Base-by-base conservation (phyloP, 1,140 invertebrate species). In the Octopus bimaculoides region DNA sequence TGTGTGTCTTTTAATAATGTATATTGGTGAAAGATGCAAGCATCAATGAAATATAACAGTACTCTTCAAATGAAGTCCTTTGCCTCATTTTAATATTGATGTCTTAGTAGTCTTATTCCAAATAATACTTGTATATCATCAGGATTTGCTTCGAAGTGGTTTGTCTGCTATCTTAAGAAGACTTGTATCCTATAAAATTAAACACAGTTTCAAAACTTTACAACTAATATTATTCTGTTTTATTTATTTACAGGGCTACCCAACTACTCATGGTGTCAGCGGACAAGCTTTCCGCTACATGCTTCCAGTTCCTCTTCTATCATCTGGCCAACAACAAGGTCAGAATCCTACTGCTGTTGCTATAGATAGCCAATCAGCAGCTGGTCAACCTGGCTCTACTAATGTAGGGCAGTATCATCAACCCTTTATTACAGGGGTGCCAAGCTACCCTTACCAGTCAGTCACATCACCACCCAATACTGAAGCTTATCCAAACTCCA, bases 221-320 rank as follows among this genome's bases (percentile, higher is more conserved):
- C 26, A 41, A 0, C 26, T 41, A 41, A 41, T 41, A 41, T 0
- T 41, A 41, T 61, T 61, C 9, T 61, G 9, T 9, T 61, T 61
- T 4, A 14, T 74, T 1, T 75, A 20, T 75, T 41, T 52, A 41
- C 20, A 75, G 74, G 74, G 74, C 52, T 75, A 52, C 26, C 52
- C 26, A 14, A 1, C 74, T 75, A 41, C 74, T 26, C 74, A 17
- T 75, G 74, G 74, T 52, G 74, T 75, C 41, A 41, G 20, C 52
- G 41, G 41, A 14, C 74, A 75, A 53, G 20, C 74, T 52, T 75
- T 75, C 52, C 74, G 74, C 74, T 75, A 75, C 74, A 75, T 75
- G 74, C 41, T 75, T 75, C 74, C 74, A 52, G 74, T 75, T 75
- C 74, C 74, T 53, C 26, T 75, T 53, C 74, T 75, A 0, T 14